Base-by-base conservation (phyloP, 2,888 invertebrate genomes). In the Unio delphinus region DNA sequence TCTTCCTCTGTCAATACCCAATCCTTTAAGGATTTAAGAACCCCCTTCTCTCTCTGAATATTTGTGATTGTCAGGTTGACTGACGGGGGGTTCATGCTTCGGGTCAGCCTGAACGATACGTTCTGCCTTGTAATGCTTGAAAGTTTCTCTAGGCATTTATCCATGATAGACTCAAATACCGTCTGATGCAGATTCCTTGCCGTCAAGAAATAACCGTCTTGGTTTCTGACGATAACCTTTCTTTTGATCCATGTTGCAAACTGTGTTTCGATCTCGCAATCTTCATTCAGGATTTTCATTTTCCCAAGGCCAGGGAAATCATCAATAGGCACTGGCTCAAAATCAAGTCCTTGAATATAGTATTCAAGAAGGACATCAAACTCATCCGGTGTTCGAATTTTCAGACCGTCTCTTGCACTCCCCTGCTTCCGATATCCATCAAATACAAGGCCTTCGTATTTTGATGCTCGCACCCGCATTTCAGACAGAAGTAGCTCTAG, bases 351-450 rank as follows among this genome's bases (percentile, higher is more conserved):
- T 57, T 72, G 63, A 55, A 76, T 64, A 20, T 65, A 67, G 58
- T 72, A 79, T 55, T 72, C 69, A 17, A 79, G 64, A 28, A 72
- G 26, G 15, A 65, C 67, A 66, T 79, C 79, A 67, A 76, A 79
- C 61, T 79, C 79, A 55, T 79, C 70, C 1, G 79, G 70, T n/a
- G 59, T 34, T 6, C 69, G 60, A 55, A 76, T 70, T 64, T 79
- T 79, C 23, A 79, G 67, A 55, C 79, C 79, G n/a, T 79, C 75
- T 28, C 79, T 54, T n/a, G 76, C 59, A 59, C 79, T 76, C n/a
- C 76, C 79, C 58, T 79, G 76, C 4, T 69, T 71, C 1, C 76
- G 63, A 30, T 70, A 76, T 1, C 64, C 61, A 30, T 73, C 67
- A 18, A 75, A 65, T 34, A 61, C 30, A 7, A 75, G 63, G 23